Base-by-base conservation (phyloP, 2,113 vertebrate genomes). In the Scatophagus argus region DNA sequence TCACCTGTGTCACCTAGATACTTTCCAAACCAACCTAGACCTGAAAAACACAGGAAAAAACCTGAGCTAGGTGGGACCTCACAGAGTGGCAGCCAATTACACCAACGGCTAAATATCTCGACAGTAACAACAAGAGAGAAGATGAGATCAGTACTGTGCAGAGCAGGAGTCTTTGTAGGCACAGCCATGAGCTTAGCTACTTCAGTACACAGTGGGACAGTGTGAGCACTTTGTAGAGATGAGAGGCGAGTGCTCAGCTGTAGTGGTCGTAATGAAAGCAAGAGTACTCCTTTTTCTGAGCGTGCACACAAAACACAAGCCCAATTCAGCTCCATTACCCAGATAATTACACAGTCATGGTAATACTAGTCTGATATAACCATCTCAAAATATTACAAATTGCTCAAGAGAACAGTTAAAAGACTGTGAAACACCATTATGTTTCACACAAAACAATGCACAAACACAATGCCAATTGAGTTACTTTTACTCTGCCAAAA, bases 1-100 rank as follows among this genome's bases (percentile, higher is more conserved):
- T 89, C 85, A 88, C 60, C 80, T 73, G 83, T 65, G 36, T 52
- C 81, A 86, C 77, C 46, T 12, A 77, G 71, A 65, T 49, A 55
- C 38, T 62, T 44, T 74, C 6, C 11, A 69, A 14, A 32, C 32
- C 56, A 46, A n/a, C 44, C 55, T 16, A 3, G 14, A 19, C 2
- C n/a, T 68, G 8, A 63, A 51, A 63, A 55, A 2, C 36, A 12
- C 1, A 39, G 14, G 13, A 65, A 47, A 32, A 41, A 41, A 56
- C 21, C 2, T 34, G 3, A 46, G 23, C 27, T 29, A 41, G 46
- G 12, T 39, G 23, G 23, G 34, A 64, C 31, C 34, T 47, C 25
- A 16, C 49, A 9, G 8, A 47, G 41, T 23, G 25, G 39, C 41
- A 27, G 47, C 29, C 25, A 38, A 47, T 41, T 27, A 41, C 38